Percentiles rank a stretch among this genome's conserved stretches.
These are phyloP conservation scores for Electrona antarctica DNA, from an alignment of 2,113 vertebrate genomes.

Conservation along the genomic window DNA sequence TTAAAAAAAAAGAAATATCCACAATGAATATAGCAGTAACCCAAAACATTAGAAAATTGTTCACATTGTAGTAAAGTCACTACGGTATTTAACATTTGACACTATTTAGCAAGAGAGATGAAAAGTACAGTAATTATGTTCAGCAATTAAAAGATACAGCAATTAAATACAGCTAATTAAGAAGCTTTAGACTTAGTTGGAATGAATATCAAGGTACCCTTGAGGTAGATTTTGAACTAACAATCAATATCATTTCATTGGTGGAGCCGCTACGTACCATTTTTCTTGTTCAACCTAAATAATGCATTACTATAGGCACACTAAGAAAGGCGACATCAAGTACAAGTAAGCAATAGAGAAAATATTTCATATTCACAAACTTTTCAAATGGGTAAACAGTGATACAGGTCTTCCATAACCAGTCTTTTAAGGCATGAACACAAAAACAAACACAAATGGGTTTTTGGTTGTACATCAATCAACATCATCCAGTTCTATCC, in stretches of 20 bases:
- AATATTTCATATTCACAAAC: not conserved
- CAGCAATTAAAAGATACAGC: not conserved
- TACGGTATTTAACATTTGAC: not conserved
- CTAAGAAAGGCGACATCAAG: not conserved
- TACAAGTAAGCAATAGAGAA: not conserved
- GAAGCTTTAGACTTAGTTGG: conserved; percentile 20
- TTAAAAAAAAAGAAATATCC: conserved; percentile 1
- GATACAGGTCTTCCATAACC: not conserved
- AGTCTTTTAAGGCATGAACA: conserved; percentile 47
- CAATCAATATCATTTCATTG: not conserved
- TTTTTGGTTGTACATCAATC: not conserved
- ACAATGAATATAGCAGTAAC: conserved; percentile 12
- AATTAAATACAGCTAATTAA: conserved; percentile 43
- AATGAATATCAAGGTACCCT: conserved; percentile 37
- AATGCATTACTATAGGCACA: not conserved
- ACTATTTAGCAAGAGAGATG: not conserved
- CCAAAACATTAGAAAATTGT: not conserved
- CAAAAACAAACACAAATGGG: not conserved
- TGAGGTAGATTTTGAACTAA: conserved; percentile 55
- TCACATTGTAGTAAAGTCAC: conserved; percentile 21
- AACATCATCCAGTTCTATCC: not conserved
- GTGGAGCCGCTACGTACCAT: not conserved
- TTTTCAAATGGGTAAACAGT: not conserved
- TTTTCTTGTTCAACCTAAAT: conserved; percentile 6
- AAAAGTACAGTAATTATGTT: not conserved